Percentiles rank a stretch among this genome's conserved stretches.
Evolutionary conservation across 2,113 vertebrate genomes (phyloP).

Genomic region (Monopterus albus): DNA sequence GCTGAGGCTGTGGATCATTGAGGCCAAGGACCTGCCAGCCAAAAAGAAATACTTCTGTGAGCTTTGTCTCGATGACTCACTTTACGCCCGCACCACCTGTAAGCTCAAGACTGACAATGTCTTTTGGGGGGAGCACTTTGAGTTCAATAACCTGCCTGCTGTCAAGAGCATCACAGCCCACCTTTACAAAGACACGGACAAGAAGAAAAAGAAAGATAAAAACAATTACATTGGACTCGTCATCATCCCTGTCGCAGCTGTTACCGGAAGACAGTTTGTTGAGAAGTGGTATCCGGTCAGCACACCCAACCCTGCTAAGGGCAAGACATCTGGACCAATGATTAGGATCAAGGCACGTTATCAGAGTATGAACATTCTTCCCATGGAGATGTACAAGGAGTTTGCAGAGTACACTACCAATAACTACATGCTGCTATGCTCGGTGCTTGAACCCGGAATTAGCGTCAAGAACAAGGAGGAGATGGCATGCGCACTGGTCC

Average conservation of each 20-base stretch:
- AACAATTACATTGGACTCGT: slow-evolving; percentile 96
- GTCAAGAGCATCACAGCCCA: slow-evolving; percentile 92
- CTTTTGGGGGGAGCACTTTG: slow-evolving; percentile 99
- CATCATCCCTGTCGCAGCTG: slow-evolving; percentile 87
- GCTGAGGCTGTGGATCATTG: slow-evolving; percentile 96
- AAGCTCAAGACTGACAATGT: slow-evolving; percentile 98
- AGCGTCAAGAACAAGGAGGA: slow-evolving; percentile 99
- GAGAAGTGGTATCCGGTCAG: slow-evolving; percentile 97
- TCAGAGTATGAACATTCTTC: slow-evolving; percentile 97
- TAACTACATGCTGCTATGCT: slow-evolving; percentile 96
- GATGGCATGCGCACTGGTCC: slow-evolving; percentile 96
- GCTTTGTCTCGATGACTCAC: slow-evolving; percentile 93
- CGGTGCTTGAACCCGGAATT: slow-evolving; percentile 93
- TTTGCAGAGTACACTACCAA: slow-evolving; percentile 98
- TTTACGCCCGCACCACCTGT: slow-evolving; percentile 98
- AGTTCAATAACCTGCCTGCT: slow-evolving; percentile 95
- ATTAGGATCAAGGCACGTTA: slow-evolving; percentile 97
- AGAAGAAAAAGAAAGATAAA: slow-evolving; percentile 99
- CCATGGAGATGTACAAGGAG: slow-evolving; percentile 99
- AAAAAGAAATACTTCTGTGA: slow-evolving; percentile 99
- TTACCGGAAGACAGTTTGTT: slow-evolving; percentile 93
- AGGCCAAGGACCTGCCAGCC: slow-evolving; percentile 97
- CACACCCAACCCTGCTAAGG: slow-evolving; percentile 91
- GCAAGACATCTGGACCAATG: slow-evolving; percentile 92
- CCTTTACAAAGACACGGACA: slow-evolving; percentile 97